These are phyloP conservation scores for Nyleta sp. DNA, from an alignment of 2,888 invertebrate genomes.

Conservation along the genomic window DNA sequence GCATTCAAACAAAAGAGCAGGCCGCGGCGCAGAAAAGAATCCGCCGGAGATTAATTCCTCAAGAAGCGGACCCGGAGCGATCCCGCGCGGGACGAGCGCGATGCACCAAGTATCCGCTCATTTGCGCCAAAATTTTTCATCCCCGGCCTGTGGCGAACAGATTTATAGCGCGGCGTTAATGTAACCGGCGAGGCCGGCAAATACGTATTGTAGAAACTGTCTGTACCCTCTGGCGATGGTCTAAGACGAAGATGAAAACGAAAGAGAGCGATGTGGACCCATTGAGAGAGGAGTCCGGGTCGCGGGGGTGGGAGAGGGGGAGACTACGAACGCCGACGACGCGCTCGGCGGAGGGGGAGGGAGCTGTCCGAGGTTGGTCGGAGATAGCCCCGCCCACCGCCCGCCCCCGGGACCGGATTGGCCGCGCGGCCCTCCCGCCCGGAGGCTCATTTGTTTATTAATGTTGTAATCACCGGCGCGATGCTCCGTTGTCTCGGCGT, in stretches of 20 bases:
- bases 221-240: constrained; percentile 62
- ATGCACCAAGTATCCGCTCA: constrained; percentile 54
- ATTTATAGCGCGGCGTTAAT: constrained; percentile 65
- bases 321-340: constrained; percentile 69
- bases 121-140: constrained; percentile 65
- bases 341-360: constrained; percentile 50
- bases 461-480: constrained; percentile 82
- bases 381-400: constrained; percentile 76
- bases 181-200: constrained; percentile 50
- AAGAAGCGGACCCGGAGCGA: constrained; percentile 51
- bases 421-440: constrained; percentile 78
- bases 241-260: constrained; percentile 55
- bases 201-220: constrained; percentile 64
- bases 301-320: constrained; percentile 45
- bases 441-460: constrained; percentile 82
- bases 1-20: constrained; percentile 40
- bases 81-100: constrained; percentile 31
- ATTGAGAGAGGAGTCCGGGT: constrained; percentile 45
- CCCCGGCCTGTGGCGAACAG: constrained; percentile 51
- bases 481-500: constrained; percentile 77
- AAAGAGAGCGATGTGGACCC: constrained; percentile 48
- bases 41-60: constrained; percentile 52
- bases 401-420: constrained; percentile 79
- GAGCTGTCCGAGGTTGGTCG: constrained; percentile 72
- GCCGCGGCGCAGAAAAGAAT: constrained; percentile 33